A percentile compares a stretch with the other conserved stretches of the same genome.
Evolutionary conservation across 2,888 invertebrate genomes (phyloP).

Genomic region (Leptura quadrifasciata): DNA sequence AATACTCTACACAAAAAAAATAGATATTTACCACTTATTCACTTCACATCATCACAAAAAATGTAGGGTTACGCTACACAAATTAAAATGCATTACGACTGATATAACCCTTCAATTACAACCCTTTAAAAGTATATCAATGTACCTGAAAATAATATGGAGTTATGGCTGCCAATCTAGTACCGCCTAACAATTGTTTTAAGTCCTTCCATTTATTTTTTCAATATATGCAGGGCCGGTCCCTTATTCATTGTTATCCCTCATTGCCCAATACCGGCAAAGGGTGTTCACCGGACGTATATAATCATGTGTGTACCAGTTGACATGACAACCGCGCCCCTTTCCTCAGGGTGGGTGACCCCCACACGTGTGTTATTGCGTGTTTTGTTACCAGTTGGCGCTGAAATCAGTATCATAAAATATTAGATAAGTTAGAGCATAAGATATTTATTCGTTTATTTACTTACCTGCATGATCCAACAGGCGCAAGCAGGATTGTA

Average conservation of each 20-base stretch:
- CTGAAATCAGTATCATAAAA: constrained; percentile 35
- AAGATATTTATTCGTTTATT: background rate
- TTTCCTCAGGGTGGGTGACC: constrained; percentile 59
- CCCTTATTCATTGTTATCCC: constrained; percentile 62
- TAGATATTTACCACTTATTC: background rate
- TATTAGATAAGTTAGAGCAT: background rate
- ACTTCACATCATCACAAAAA: constrained; percentile 2
- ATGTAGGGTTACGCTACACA: background rate
- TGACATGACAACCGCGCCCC: constrained; percentile 66
- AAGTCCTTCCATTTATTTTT: constrained; percentile 61
- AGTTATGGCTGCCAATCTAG: constrained; percentile 62
- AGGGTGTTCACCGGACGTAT: constrained; percentile 67
- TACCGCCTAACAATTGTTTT: constrained; percentile 68
- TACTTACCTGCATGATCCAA: too few species aligned
- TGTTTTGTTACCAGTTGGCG: constrained; percentile 28
- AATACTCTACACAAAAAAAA: background rate
- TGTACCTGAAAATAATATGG: constrained; percentile 38
- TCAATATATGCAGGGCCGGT: constrained; percentile 63
- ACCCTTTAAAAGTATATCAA: constrained; percentile 49
- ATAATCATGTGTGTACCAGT: constrained; percentile 61
- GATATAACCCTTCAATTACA: constrained; percentile 38
- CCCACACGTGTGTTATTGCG: constrained; percentile 15
- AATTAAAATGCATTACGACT: constrained; percentile 38
- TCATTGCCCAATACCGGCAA: constrained; percentile 65
- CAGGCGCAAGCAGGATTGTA: too few species aligned